Evolutionary conservation across 1,140 invertebrate species (phyloP).

Genomic region (Scaptomyza graminum): DNA sequence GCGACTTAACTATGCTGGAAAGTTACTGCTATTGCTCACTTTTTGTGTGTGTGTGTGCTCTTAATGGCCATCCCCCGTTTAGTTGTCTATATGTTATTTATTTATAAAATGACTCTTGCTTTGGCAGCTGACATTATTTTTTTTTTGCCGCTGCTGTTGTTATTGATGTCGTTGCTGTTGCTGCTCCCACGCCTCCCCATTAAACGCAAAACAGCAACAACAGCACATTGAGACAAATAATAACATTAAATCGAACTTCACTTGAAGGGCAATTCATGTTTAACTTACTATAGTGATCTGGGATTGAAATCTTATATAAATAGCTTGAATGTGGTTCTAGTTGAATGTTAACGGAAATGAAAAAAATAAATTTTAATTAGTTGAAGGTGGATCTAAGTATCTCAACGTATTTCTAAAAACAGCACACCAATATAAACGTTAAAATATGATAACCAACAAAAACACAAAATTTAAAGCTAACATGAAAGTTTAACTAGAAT

Average conservation of each 20-base stretch:
- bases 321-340: constrained; percentile 9
- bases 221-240: constrained; percentile 37
- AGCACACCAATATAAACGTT: too few species aligned
- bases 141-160: constrained; percentile 17
- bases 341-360: not conserved
- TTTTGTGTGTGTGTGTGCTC: constrained; percentile 26
- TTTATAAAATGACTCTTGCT: constrained; percentile 59
- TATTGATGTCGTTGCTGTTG: not conserved
- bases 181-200: constrained; percentile 44
- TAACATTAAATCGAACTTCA: constrained; percentile 70
- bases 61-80: constrained; percentile 59
- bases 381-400: not conserved
- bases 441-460: too few species aligned
- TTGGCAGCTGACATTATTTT: constrained; percentile 62
- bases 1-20: constrained; percentile 45
- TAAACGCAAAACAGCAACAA: constrained; percentile 33
- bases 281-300: constrained; percentile 1
- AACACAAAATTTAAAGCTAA: constrained; percentile 19
- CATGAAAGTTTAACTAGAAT: constrained; percentile 12
- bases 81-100: constrained; percentile 77
- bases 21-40: constrained; percentile 26
- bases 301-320: constrained; percentile 22
- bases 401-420: too few species aligned
- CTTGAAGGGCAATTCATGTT: constrained; percentile 49
- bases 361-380: not conserved